phyloP scores from a whole-genome alignment of 2,113 vertebrate species.

The Struthidea cinerea region DNA sequence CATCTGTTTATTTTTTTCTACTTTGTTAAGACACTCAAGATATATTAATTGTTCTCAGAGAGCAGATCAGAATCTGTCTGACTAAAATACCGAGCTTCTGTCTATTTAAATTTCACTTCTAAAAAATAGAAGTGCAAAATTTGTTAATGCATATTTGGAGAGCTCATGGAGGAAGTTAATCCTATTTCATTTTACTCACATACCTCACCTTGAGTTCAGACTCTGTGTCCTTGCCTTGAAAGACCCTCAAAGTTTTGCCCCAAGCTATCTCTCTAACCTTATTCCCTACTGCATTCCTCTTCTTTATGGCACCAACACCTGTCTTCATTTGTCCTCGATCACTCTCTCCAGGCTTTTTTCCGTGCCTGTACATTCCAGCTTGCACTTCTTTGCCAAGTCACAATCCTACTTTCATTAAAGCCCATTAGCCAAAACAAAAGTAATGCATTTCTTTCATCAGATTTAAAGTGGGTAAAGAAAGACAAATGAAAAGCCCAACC shows the following conservation, averaged over 20 bases:
- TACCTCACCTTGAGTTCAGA: not conserved
- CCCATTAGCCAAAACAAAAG: not conserved
- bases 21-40: not conserved
- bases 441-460: not conserved
- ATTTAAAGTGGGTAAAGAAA: not conserved
- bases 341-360: slow-evolving; percentile 3
- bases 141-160: not conserved
- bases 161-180: not conserved
- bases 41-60: not conserved
- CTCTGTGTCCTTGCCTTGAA: slow-evolving; percentile 16
- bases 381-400: not conserved
- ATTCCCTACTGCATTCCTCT: not conserved
- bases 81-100: not conserved
- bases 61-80: not conserved
- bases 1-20: not conserved
- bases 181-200: not conserved
- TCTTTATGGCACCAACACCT: slow-evolving; percentile 10
- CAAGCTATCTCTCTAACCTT: not conserved
- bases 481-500: not conserved
- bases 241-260: not conserved
- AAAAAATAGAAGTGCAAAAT: not conserved
- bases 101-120: not conserved
- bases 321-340: not conserved
- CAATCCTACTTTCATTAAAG: not conserved
- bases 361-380: not conserved